Base-by-base conservation (phyloP, 1,140 invertebrate genomes). In the Planococcus citri region DNA sequence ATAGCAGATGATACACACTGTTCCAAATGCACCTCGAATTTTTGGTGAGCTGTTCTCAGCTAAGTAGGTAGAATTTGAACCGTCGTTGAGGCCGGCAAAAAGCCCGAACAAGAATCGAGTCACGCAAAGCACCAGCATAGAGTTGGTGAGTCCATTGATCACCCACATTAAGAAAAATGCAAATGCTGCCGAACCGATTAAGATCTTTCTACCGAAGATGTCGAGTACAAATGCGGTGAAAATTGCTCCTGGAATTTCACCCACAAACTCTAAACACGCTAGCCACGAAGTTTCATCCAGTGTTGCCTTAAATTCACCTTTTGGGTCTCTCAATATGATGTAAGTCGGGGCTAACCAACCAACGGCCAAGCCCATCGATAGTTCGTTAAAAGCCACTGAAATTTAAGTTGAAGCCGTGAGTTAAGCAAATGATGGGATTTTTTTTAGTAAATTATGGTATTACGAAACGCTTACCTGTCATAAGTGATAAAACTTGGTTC, bases 41-140 rank as follows among this genome's bases (percentile, higher is more conserved):
- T 68, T 38, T 8, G 71, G 25, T 4, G 70, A 61, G 24, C 71
- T 86, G 37, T 92, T 91, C 80, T 94, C 91, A 33, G 89, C 90
- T 70, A 90, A 84, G 77, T 94, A 95, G 82, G 93, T 87, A 0
- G 90, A 90, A 1, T 86, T 81, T 14, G 86, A 83, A 0, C 90
- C 88, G 77, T 90, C 91, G 0, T 87, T 80, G 73, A 89, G 83
- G 0, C 90, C 88, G 6, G 88, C 81, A 1, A 83, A 84, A 12
- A 91, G 75, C 20, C 92, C 92, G 60, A 64, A 27, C 6, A 25
- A 4, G 4, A 27, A 3, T 4, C 60, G 60, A 6, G 20, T 25
- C 60, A 27, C 3, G 60, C 20, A 64, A 12, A 64, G 60, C 3
- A 27, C 6, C 60, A 9, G 25, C 17, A 27, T 17, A 25, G 21